These are phyloP conservation scores for Baryphthengus martii DNA, from an alignment of 2,113 vertebrate genomes.

Conservation along the genomic window DNA sequence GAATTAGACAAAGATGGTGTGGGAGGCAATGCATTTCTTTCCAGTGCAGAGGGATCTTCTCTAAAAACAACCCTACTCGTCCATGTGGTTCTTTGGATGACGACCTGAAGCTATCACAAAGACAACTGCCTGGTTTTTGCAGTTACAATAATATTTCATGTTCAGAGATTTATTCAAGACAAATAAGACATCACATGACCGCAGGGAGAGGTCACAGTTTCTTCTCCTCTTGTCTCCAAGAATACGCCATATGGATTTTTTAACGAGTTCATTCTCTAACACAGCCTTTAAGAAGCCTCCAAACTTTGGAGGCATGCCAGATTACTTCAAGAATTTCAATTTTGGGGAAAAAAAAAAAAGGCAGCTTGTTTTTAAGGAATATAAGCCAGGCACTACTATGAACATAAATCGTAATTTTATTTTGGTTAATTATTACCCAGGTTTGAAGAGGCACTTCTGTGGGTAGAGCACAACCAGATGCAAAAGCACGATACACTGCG, in stretches of 20 bases:
- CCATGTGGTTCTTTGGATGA: not conserved
- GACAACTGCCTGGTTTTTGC: not conserved
- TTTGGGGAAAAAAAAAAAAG: not conserved
- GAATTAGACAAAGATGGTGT: not conserved
- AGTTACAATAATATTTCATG: not conserved
- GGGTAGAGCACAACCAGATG: not conserved
- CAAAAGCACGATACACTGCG: not conserved
- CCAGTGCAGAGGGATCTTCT: not conserved
- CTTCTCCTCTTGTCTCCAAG: not conserved
- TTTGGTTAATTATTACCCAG: constrained; percentile 6
- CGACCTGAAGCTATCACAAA: not conserved
- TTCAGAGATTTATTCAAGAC: not conserved
- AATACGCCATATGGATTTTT: not conserved
- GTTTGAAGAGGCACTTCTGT: constrained; percentile 48
- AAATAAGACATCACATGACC: not conserved
- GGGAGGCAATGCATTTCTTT: not conserved
- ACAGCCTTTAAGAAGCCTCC: not conserved
- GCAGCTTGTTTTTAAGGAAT: not conserved
- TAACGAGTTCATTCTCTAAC: not conserved
- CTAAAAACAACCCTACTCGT: not conserved
- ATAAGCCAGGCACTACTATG: not conserved
- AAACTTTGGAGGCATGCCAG: not conserved
- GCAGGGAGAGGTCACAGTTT: not conserved
- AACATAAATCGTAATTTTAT: not conserved
- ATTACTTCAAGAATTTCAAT: not conserved